Conservation (phyloP, 2,797 vertebrate genomes). For the Poeciliopsis infans region DNA sequence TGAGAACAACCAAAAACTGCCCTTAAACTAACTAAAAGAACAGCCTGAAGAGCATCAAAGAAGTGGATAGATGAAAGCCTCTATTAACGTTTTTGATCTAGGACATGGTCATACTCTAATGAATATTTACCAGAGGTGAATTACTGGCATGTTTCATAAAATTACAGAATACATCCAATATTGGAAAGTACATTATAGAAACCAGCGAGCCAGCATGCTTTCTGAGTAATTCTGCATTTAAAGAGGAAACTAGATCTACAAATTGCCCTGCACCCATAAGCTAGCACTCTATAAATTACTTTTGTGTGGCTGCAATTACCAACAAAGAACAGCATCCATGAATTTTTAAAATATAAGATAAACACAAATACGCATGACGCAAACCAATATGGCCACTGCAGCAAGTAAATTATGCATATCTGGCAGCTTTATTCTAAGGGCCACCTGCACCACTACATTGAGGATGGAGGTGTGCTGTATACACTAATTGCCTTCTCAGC, state of each 20-base stretch:
- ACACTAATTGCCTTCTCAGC: slow-evolving; percentile 79
- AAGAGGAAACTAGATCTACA: slow-evolving; percentile 51
- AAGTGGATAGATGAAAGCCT: slow-evolving; percentile 24
- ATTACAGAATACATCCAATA: slow-evolving; percentile 29
- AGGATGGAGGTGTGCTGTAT: slow-evolving; percentile 63
- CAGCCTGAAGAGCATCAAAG: slow-evolving; percentile 16
- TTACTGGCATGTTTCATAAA: slow-evolving; percentile 11
- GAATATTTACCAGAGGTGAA: slow-evolving; percentile 19
- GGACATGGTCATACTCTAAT: slow-evolving; percentile 7
- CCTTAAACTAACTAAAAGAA: slow-evolving; percentile 2
- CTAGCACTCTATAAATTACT: slow-evolving; percentile 55
- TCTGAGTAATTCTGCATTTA: slow-evolving; percentile 39
- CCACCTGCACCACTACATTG: slow-evolving; percentile 63
- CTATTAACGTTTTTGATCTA: slow-evolving; percentile 27
- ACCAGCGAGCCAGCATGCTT: slow-evolving; percentile 7
- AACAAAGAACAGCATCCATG: slow-evolving; percentile 35
- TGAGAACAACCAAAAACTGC: slow-evolving; percentile 23
- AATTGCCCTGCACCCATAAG: slow-evolving; percentile 50
- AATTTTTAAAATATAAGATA: slow-evolving; percentile 27
- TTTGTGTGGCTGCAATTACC: slow-evolving; percentile 60
- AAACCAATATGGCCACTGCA: slow-evolving; percentile 51
- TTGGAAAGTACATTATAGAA: slow-evolving; percentile 12
- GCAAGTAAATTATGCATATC: slow-evolving; percentile 70
- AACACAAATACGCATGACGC: slow-evolving; percentile 49
- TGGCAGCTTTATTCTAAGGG: slow-evolving; percentile 60